Evolutionary conservation across 2,888 invertebrate genomes (phyloP).

Genomic region (Stegana nigrithorax): DNA sequence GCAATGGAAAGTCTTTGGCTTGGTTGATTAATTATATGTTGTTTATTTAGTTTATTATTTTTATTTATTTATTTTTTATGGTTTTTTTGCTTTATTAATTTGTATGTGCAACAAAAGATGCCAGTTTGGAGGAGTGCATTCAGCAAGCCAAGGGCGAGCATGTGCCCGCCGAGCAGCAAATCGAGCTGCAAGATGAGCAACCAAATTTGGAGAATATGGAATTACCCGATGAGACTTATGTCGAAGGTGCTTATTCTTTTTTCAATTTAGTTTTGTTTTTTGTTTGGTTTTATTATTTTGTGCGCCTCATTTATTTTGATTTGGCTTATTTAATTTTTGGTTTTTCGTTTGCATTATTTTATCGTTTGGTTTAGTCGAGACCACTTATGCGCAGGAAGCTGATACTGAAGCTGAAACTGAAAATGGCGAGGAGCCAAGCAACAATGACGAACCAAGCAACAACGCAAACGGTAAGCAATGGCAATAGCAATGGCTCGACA

Average conservation of each 20-base stretch:
- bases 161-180: conserved; percentile 67
- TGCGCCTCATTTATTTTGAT: conserved; percentile 25
- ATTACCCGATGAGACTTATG: conserved; percentile 57
- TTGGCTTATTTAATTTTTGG: conserved; percentile 32
- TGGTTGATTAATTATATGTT: not conserved
- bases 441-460: conserved; percentile 38
- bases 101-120: no score
- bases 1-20: no score
- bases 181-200: conserved; percentile 65
- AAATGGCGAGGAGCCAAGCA: conserved; percentile 46
- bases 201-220: conserved; percentile 53
- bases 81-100: conserved; percentile 23
- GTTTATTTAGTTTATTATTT: conserved; percentile 10
- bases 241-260: conserved; percentile 68
- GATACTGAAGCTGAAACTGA: conserved; percentile 43
- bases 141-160: conserved; percentile 71
- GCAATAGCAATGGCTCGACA: no score
- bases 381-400: conserved; percentile 41
- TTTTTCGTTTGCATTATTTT: conserved; percentile 31
- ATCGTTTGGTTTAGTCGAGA: conserved; percentile 50
- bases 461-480: conserved; percentile 63
- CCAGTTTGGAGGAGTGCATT: conserved; percentile 75
- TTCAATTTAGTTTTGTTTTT: conserved; percentile 23
- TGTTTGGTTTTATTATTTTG: conserved; percentile 19
- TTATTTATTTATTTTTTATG: conserved; percentile 8